A percentile compares a stretch with the other conserved stretches of the same genome.
phyloP scores from a whole-genome alignment of 2,888 invertebrate species.

The Tachystola acroxantha region DNA sequence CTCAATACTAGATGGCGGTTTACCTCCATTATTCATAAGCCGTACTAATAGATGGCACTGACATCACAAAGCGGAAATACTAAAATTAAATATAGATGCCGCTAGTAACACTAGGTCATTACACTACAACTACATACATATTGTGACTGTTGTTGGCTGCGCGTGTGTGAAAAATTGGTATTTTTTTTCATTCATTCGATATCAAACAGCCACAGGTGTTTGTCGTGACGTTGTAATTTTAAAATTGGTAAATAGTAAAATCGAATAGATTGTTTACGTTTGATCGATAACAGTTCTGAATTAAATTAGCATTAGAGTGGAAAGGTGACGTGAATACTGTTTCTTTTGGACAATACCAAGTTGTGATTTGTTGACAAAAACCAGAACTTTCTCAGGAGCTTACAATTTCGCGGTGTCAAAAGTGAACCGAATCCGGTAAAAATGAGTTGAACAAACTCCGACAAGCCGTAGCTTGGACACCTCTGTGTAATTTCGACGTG shows the following conservation, averaged over 20 bases:
- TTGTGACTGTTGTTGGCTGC: too few species aligned
- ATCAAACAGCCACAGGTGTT: conserved; percentile 13
- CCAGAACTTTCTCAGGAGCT: conserved; percentile 58
- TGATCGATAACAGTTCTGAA: too few species aligned
- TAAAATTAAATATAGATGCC: conserved; percentile 19
- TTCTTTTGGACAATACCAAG: conserved; percentile 22
- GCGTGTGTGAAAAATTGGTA: too few species aligned
- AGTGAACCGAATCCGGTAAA: conserved; percentile 41
- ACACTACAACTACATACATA: too few species aligned
- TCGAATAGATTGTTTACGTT: too few species aligned
- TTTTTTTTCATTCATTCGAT: conserved; percentile 16
- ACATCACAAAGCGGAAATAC: too few species aligned
- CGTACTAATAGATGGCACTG: neutral
- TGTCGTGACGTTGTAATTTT: too few species aligned
- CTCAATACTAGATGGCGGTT: conserved; percentile 29
- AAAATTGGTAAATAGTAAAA: too few species aligned
- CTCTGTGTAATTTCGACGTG: conserved; percentile 4
- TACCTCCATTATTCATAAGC: neutral
- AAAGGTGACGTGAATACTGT: conserved; percentile 11
- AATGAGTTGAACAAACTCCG: conserved; percentile 70
- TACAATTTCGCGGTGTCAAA: conserved; percentile 53
- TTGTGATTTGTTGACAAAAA: conserved; percentile 52
- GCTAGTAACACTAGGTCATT: conserved; percentile 20
- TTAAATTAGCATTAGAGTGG: too few species aligned
- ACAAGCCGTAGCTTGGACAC: conserved; percentile 32